These are phyloP conservation scores for Pyrgus malvae DNA, from an alignment of 2,888 invertebrate species.

Conservation along the genomic window DNA sequence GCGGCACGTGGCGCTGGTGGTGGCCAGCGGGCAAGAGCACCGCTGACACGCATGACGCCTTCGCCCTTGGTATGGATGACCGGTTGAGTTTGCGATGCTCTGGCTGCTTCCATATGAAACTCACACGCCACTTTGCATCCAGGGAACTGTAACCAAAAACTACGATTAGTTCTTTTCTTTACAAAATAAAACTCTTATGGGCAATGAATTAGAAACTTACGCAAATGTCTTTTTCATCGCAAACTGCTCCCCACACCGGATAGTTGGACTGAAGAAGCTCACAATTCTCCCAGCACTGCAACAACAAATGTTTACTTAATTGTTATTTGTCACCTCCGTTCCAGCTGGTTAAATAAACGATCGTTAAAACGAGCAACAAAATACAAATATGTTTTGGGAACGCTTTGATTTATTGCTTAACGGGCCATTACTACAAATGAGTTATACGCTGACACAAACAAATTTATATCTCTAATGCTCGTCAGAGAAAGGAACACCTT, in stretches of 20 bases:
- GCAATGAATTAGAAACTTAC: constrained; percentile 74
- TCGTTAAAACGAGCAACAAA: constrained; percentile 22
- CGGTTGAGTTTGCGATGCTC: constrained; percentile 84
- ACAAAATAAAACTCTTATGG: not conserved
- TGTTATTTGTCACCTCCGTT: constrained; percentile 17
- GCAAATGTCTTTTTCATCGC: constrained; percentile 86
- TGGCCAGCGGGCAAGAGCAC: constrained; percentile 85
- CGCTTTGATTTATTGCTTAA: constrained; percentile 22
- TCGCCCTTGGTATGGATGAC: constrained; percentile 87
- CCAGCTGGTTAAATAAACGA: constrained; percentile 25
- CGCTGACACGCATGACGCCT: constrained; percentile 84
- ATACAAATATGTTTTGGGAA: constrained; percentile 24
- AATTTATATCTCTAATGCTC: constrained; percentile 36
- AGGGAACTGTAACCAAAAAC: constrained; percentile 81
- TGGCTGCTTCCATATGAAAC: constrained; percentile 84
- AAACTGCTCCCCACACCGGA: constrained; percentile 87
- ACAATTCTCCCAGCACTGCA: constrained; percentile 90
- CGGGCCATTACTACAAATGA: constrained; percentile 27
- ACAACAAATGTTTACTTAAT: constrained; percentile 56
- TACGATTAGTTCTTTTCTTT: constrained; percentile 27
- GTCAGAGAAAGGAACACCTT: constrained; percentile 42
- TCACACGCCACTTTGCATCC: constrained; percentile 88
- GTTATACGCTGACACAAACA: constrained; percentile 26
- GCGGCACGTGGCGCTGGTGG: constrained; percentile 81
- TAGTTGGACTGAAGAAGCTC: constrained; percentile 87